Base-by-base conservation (phyloP, 2,113 vertebrate genomes). In the Chiloscyllium plagiosum region DNA sequence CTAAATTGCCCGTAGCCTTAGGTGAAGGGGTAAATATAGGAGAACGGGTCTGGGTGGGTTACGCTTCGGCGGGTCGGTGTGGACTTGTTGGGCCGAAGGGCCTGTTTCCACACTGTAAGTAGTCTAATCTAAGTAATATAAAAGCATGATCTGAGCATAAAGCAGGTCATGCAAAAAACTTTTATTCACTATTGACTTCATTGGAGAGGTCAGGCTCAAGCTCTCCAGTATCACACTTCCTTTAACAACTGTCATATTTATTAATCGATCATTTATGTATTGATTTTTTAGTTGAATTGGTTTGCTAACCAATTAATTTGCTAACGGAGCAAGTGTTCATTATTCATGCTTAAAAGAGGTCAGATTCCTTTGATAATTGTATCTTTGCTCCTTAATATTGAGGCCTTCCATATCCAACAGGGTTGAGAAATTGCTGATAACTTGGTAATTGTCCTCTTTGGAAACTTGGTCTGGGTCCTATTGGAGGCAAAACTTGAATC, bases 271-370 rank as follows among this genome's bases (percentile, higher is more conserved):
- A 76, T 95, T 95, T 70, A 95, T 72, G 24, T 37, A 95, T 72
- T 52, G 24, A 94, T 72, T 95, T 95, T 95, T 76, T 61, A 33
- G 61, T 61, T 90, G 56, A 90, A 52, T 90, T 90, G 33, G 33
- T 90, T n/a, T 90, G 24, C 50, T 33, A 90, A 33, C 3, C 56
- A 61, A 61, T 61, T 90, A 61, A 61, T 90, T n/a, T 90, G 24
- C 50, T 33, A 90, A 33, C 12, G 22, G 33, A 17, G 86, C 86
- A 42, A 83, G 26, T 29, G 87, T 61, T 61, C 29, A 33, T 1
- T 61, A 15, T 13, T 50, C 26, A 29, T 22, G 37, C 80, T 83
- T 83, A 37, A 20, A 66, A 65, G 65, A 61, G 37, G 7, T 33
- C 15, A 76, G 69, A 95, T 72, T 72, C 24, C 22, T 4, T 70